Evolutionary conservation across 2,888 invertebrate genomes (phyloP).

Genomic region (Cephus pulcher): DNA sequence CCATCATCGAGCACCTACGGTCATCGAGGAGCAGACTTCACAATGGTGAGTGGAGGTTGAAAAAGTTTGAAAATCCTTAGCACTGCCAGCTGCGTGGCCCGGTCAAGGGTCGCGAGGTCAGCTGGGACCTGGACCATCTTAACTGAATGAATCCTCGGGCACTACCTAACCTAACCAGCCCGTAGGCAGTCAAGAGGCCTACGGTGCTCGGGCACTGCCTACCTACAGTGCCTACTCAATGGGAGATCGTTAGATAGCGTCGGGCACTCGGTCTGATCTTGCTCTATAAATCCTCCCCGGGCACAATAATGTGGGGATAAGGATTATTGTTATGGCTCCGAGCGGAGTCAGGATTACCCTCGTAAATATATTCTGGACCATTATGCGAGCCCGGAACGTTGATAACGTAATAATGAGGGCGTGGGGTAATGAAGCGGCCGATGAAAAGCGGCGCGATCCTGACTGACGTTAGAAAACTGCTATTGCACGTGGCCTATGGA

Average conservation of each 20-base stretch:
- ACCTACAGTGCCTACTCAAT: conserved; percentile 55
- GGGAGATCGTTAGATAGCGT: conserved; percentile 62
- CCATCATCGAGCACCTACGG: conserved; percentile 63
- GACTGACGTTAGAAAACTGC: conserved; percentile 37
- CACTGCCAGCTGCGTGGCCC: background rate
- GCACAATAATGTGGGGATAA: conserved; percentile 64
- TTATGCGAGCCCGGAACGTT: conserved; percentile 52
- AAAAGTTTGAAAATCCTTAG: background rate
- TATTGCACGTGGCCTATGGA: background rate
- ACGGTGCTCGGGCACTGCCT: background rate
- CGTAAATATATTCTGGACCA: conserved; percentile 54
- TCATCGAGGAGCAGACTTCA: conserved; percentile 52
- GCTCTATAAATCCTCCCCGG: conserved; percentile 63
- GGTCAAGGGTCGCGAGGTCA: background rate
- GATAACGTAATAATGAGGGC: conserved; percentile 62
- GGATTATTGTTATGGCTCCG: conserved; percentile 60
- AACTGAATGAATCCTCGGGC: background rate
- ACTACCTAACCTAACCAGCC: background rate
- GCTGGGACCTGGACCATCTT: background rate
- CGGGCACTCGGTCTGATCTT: conserved; percentile 36
- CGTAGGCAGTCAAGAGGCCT: background rate
- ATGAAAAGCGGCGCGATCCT: conserved; percentile 46
- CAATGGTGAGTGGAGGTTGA: conserved; percentile 53
- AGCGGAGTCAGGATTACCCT: conserved; percentile 44
- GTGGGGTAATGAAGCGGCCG: conserved; percentile 55